Evolutionary conservation across 2,113 vertebrate species (phyloP).

Genomic region (Tretioscincus oriximinensis): DNA sequence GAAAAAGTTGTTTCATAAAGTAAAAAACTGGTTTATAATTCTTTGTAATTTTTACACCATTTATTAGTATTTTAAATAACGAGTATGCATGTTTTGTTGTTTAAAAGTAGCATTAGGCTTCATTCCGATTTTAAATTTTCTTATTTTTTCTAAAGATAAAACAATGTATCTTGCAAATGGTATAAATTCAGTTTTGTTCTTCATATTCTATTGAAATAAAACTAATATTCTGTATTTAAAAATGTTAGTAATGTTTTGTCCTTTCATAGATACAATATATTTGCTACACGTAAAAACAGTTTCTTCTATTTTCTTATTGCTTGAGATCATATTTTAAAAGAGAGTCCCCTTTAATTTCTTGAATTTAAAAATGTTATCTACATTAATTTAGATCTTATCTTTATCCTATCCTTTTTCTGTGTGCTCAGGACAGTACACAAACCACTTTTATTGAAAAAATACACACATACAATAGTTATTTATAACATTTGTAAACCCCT

Average conservation of each 20-base stretch:
- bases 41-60: constrained; percentile 27
- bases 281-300: constrained; percentile 10
- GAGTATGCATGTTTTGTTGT: not conserved
- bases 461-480: no score
- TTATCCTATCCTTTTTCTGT: no score
- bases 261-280: not conserved
- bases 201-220: not conserved
- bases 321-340: not conserved
- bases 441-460: no score
- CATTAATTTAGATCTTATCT: no score
- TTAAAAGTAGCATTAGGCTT: constrained; percentile 8
- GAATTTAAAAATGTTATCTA: not conserved
- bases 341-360: not conserved
- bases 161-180: not conserved
- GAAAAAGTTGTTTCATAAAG: constrained; percentile 12
- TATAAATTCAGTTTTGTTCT: not conserved
- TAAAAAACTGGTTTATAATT: not conserved
- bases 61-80: constrained; percentile 34
- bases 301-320: constrained; percentile 9
- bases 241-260: not conserved
- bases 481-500: no score
- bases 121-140: constrained; percentile 15
- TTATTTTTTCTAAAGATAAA: constrained; percentile 17
- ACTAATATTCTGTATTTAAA: not conserved
- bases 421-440: no score